Evolutionary conservation across 2,888 invertebrate genomes (phyloP).

Genomic region (Oconnorella tubifera): DNA sequence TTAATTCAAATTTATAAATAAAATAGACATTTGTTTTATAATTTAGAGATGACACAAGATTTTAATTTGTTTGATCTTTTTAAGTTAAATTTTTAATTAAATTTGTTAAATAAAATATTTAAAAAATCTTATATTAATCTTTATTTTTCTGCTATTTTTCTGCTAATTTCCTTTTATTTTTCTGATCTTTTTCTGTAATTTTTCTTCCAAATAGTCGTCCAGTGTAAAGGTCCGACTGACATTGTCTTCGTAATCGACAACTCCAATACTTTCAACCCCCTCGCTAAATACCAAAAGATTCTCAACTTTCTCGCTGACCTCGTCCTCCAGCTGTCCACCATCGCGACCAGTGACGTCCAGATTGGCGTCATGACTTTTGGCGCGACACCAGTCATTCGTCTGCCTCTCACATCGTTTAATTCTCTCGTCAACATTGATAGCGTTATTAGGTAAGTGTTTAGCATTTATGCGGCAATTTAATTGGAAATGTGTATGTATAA

Average conservation of each 20-base stretch:
- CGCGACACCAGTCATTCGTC: background rate
- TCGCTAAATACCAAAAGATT: background rate
- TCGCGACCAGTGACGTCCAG: background rate
- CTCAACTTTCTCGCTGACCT: background rate
- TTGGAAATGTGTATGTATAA: background rate
- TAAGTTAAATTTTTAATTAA: too few species aligned
- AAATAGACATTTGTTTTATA: too few species aligned
- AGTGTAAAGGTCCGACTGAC: slow-evolving; percentile 7
- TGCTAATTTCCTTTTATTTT: too few species aligned
- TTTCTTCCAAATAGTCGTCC: too few species aligned
- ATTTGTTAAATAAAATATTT: too few species aligned
- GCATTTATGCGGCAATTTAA: background rate
- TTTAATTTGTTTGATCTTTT: too few species aligned
- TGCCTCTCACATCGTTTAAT: slow-evolving; percentile 1
- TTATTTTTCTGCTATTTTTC: too few species aligned
- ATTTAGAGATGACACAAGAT: too few species aligned
- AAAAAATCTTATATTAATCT: too few species aligned
- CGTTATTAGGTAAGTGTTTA: background rate
- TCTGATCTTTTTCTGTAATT: too few species aligned
- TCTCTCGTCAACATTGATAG: background rate
- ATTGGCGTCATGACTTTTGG: slow-evolving; percentile 3
- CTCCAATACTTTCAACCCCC: slow-evolving; percentile 5
- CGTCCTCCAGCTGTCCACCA: background rate
- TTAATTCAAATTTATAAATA: too few species aligned
- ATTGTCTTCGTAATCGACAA: slow-evolving; percentile 13